Conservation (phyloP, 2,797 vertebrate species). For the Coccyzus lansbergi region DNA sequence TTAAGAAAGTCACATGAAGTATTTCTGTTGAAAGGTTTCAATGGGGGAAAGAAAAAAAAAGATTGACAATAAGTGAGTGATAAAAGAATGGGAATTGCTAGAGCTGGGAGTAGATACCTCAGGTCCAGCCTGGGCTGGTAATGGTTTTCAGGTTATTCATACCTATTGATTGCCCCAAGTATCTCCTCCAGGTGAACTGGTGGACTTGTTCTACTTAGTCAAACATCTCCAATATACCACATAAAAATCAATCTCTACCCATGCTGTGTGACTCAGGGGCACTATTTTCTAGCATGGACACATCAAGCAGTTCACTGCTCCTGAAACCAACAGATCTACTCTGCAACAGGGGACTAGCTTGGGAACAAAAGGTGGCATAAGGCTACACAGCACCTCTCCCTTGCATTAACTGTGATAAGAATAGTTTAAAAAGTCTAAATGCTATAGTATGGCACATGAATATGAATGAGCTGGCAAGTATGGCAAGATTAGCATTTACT, state of each 20-base stretch:
- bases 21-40: neutral
- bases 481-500: conserved; percentile 46
- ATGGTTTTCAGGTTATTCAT: neutral
- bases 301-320: neutral
- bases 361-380: neutral
- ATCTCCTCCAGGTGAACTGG: neutral
- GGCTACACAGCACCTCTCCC: neutral
- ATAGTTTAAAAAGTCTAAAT: conserved; percentile 50
- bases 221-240: neutral
- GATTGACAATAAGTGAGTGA: rapidly evolving
- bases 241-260: neutral
- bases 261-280: no score
- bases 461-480: conserved; percentile 51
- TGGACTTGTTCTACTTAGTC: neutral
- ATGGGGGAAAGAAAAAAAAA: neutral
- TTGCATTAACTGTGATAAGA: neutral
- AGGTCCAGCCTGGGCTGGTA: neutral
- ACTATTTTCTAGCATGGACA: neutral
- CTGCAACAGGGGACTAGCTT: neutral
- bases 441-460: conserved; percentile 23
- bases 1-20: neutral
- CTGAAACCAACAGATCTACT: neutral
- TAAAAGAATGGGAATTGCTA: neutral
- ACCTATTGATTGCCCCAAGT: rapidly evolving
- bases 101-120: neutral